Evolutionary conservation across 2,797 vertebrate species (phyloP).

Genomic region (Eulemur rubriventer): DNA sequence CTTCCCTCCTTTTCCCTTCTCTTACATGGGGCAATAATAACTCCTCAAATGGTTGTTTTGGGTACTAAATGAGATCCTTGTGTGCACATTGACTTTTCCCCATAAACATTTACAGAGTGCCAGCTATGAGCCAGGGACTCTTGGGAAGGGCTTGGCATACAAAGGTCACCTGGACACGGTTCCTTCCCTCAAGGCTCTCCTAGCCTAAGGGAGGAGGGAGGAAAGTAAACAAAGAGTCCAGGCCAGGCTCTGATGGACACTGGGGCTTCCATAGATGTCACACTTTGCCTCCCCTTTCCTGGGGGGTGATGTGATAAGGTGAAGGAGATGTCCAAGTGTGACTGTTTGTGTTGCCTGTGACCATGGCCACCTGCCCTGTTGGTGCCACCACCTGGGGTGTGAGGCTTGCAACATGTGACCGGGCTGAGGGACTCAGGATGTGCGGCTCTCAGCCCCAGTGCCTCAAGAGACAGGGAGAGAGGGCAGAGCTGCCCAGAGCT

Average conservation of each 20-base stretch:
- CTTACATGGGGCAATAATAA: no score
- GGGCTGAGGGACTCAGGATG: not conserved
- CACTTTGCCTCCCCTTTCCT: not conserved
- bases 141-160: not conserved
- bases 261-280: not conserved
- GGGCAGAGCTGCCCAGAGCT: not conserved
- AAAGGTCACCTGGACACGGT: not conserved
- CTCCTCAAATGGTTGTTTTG: not conserved
- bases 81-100: not conserved
- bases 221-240: fast-evolving
- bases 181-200: not conserved
- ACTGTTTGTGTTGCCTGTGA: not conserved
- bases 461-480: not conserved
- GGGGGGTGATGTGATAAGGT: not conserved
- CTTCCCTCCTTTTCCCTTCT: not conserved
- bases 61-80: not conserved
- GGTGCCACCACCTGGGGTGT: fast-evolving
- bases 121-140: no score
- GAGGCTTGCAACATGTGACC: not conserved
- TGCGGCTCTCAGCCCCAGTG: fast-evolving
- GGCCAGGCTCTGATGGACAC: not conserved
- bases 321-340: not conserved
- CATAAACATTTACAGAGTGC: no score
- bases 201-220: not conserved
- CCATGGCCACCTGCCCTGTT: not conserved